Evolutionary conservation across 2,797 vertebrate genomes (phyloP), one percentile per base, ranked within the genome.

Genomic region (Sebastiscus albofasciatus): DNA sequence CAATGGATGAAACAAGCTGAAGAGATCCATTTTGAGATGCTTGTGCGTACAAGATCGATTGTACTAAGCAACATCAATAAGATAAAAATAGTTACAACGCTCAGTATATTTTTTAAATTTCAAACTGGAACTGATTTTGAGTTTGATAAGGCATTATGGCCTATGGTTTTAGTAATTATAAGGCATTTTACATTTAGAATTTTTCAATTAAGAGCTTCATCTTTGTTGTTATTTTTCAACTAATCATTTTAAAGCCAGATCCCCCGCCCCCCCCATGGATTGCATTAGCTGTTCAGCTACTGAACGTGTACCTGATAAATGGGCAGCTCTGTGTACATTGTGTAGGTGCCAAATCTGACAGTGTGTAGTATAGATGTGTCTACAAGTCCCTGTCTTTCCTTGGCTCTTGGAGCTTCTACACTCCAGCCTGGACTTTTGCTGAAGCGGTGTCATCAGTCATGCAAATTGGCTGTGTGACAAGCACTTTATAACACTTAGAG

Each of bases 381-480:
- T 66, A 11, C 54, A 42, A 29, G 16, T 59, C 18, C 1, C 13
- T 10, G 65, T 75, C 60, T 54, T 62, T 79, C 49, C 60, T 52
- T 55, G 58, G 80, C 79, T 67, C 67, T 66, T 56, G 26, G 31
- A 72, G 66, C 58, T 86, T 86, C 80, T 67, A 77, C 68, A 77
- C 77, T 83, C 60, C 20, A 74, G 76, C 26, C 64, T 88, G 79
- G 82, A 87, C 75, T 82, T 86, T 81, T 66, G 54, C 80, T 59
- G 72, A 79, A 89, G 82, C 81, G 33, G 69, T 78, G 73, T 92
- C 93, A 95, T 96, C 92, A 90, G 72, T 96, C 92, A 95, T 94
- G 94, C 89, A 95, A 94, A 95, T 93, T 92, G 89, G 79, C 81
- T 87, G 80, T 29, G 68, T 89, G 94, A 94, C 91, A 94, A 90